These are phyloP conservation scores for Siniperca scherzeri DNA, from an alignment of 2,797 vertebrate species.

Conservation along the genomic window DNA sequence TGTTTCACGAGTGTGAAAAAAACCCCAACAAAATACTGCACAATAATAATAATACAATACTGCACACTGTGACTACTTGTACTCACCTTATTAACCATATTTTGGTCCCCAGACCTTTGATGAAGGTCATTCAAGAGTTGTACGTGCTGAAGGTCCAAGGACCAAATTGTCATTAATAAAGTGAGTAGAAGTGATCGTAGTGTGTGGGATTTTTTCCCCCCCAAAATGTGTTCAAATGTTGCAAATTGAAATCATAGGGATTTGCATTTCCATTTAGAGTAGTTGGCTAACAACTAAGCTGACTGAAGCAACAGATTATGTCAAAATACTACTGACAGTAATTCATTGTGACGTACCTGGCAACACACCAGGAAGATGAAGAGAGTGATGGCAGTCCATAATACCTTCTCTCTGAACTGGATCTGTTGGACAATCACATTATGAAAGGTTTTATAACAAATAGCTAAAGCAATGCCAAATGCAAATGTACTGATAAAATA, in stretches of 20 bases:
- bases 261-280: background rate
- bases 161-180: background rate
- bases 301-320: background rate
- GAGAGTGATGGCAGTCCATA: slow-evolving; percentile 99
- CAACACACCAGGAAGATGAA: slow-evolving; percentile 99
- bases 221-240: background rate
- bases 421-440: slow-evolving; percentile 85
- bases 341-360: slow-evolving; percentile 87
- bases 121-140: slow-evolving; percentile 8
- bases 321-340: background rate
- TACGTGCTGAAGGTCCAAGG: no score
- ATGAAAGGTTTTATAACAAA: background rate
- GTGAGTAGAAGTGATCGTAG: background rate
- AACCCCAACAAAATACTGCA: no score
- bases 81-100: background rate
- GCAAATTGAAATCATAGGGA: background rate
- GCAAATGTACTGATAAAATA: background rate
- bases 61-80: no score
- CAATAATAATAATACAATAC: background rate
- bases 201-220: background rate
- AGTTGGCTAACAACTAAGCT: background rate
- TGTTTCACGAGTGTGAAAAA: background rate
- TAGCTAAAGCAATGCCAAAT: background rate
- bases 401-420: slow-evolving; percentile 98
- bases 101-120: background rate